Conservation (phyloP, 2,888 invertebrate genomes). For the Bellardia bayeri region DNA sequence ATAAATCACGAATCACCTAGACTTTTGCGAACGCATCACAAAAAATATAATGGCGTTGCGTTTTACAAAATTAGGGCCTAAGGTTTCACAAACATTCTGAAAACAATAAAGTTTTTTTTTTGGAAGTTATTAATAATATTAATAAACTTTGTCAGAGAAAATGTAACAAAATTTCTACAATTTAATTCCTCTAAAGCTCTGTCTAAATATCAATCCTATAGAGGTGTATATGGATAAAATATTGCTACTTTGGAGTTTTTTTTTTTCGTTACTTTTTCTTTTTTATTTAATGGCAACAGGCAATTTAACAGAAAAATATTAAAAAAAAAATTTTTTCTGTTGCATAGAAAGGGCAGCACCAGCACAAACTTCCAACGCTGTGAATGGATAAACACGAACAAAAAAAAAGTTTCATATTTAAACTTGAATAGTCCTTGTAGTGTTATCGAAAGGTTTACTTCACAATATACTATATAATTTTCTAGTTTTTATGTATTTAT, state of each 20-base stretch:
- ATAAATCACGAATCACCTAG: no score
- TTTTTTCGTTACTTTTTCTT: not conserved
- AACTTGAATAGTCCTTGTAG: slow-evolving; percentile 50
- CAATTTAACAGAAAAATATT: slow-evolving; percentile 58
- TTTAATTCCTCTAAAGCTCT: slow-evolving; percentile 20
- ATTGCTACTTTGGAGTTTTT: slow-evolving; percentile 35
- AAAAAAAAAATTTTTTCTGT: slow-evolving; percentile 23
- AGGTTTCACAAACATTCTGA: no score
- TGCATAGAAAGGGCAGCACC: slow-evolving; percentile 16
- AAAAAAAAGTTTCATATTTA: slow-evolving; percentile 50
- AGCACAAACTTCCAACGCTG: slow-evolving; percentile 26
- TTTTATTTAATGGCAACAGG: slow-evolving; percentile 66
- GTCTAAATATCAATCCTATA: not conserved
- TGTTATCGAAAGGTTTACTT: slow-evolving; percentile 56
- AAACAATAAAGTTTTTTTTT: no score
- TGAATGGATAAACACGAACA: slow-evolving; percentile 6
- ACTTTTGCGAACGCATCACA: no score
- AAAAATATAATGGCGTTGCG: no score
- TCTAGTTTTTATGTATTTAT: slow-evolving; percentile 21
- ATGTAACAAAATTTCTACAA: no score
- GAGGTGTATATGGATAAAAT: slow-evolving; percentile 11
- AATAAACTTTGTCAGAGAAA: no score
- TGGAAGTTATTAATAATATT: no score
- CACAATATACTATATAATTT: slow-evolving; percentile 30
- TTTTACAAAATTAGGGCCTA: no score